A percentile compares a stretch with the other conserved stretches of the same genome.
Evolutionary conservation across 2,113 vertebrate species (phyloP).

Genomic region (Aegithalos caudatus): DNA sequence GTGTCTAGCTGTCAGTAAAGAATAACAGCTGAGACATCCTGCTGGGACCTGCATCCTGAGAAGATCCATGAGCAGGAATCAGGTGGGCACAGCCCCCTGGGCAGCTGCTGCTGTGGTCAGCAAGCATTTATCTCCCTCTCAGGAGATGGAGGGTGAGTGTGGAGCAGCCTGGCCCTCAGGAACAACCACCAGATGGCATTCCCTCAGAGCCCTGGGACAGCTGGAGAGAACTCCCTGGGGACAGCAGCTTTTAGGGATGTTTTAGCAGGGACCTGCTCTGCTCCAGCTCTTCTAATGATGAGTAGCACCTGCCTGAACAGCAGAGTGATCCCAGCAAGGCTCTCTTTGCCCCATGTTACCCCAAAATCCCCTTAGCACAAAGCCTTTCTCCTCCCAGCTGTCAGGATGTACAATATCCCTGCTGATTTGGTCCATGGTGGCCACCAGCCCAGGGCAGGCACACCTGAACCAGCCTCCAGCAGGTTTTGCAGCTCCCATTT

Average conservation of each 20-base stretch:
- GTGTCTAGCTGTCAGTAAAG: background rate
- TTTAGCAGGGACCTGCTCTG: background rate
- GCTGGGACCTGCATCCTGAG: background rate
- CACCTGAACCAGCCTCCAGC: background rate
- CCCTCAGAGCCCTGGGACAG: background rate
- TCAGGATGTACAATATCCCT: background rate
- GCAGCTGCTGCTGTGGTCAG: fast-evolving
- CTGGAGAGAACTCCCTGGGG: background rate
- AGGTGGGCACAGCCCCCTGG: background rate
- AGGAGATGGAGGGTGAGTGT: background rate
- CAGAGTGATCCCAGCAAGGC: background rate
- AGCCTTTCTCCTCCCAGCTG: background rate
- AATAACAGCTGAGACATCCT: background rate
- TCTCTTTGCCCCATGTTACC: background rate
- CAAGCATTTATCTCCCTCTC: background rate
- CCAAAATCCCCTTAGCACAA: background rate
- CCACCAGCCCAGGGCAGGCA: background rate
- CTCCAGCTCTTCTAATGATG: background rate
- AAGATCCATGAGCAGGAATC: background rate
- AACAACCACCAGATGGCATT: background rate
- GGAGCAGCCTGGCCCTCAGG: background rate
- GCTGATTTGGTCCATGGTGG: background rate
- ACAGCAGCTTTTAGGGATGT: fast-evolving
- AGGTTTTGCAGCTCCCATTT: background rate
- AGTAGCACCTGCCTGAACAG: background rate